These are phyloP conservation scores for Gadopsis bispinosus DNA, from an alignment of 2,797 vertebrate genomes.

Conservation along the genomic window DNA sequence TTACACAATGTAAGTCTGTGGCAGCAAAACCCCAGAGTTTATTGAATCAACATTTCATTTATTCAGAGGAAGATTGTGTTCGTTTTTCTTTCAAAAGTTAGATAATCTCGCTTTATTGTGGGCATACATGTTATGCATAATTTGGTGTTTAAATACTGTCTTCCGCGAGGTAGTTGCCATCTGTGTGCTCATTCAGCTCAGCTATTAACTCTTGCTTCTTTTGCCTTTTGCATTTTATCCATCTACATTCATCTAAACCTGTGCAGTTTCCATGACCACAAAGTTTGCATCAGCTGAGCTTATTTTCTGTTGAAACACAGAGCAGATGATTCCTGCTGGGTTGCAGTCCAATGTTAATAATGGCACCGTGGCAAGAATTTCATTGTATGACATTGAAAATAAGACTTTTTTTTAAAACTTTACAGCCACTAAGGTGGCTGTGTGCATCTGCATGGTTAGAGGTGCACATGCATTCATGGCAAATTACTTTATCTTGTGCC, in stretches of 20 bases:
- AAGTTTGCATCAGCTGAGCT: background rate
- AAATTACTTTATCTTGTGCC: background rate
- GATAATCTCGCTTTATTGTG: background rate
- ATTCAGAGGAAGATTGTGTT: background rate
- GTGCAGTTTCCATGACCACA: background rate
- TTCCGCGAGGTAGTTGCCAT: background rate
- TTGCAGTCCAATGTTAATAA: background rate
- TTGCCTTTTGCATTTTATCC: background rate
- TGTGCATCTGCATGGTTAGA: background rate
- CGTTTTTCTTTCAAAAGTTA: background rate
- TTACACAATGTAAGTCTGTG: background rate
- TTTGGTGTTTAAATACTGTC: background rate
- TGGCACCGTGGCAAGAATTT: background rate
- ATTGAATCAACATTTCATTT: background rate
- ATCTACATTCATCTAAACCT: background rate
- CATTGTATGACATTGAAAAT: background rate
- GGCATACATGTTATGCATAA: background rate
- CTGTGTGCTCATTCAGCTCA: constrained; percentile 6
- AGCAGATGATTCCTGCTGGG: background rate
- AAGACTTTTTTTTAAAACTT: background rate
- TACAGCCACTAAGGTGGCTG: background rate
- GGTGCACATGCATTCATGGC: too few species aligned
- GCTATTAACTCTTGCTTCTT: background rate
- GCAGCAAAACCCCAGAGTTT: background rate
- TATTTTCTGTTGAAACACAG: background rate